A percentile compares a stretch with the other conserved stretches of the same genome.
These are phyloP conservation scores for Dinomys branickii DNA, from an alignment of 2,113 vertebrate genomes.

Conservation along the genomic window DNA sequence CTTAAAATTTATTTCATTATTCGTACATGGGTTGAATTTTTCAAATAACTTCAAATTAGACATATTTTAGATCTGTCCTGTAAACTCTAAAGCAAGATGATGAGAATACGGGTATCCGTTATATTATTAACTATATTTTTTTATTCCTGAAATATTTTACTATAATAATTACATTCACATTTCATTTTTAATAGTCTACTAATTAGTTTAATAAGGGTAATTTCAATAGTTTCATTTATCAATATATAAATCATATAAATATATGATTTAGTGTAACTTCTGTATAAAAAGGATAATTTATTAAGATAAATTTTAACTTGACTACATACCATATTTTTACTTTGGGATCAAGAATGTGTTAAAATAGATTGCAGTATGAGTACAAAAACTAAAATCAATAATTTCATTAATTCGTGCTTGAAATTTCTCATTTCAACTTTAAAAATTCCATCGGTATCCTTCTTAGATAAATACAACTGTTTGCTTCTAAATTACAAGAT, in stretches of 20 bases:
- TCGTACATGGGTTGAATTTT: too few relatives aligned
- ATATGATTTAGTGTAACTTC: slow-evolving; percentile 32
- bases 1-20: background rate
- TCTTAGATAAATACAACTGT: slow-evolving; percentile 16
- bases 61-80: too few relatives aligned
- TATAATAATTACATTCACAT: background rate
- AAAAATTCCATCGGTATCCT: too few relatives aligned
- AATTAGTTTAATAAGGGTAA: too few relatives aligned
- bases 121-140: background rate
- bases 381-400: background rate
- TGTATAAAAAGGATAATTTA: background rate
- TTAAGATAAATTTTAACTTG: background rate
- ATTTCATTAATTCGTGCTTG: background rate
- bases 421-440: slow-evolving; percentile 18
- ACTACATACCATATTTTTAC: slow-evolving; percentile 30
- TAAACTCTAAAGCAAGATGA: background rate
- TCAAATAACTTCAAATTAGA: too few relatives aligned
- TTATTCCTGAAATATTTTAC: background rate
- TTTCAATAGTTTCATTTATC: too few relatives aligned
- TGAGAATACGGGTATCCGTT: background rate
- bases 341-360: background rate
- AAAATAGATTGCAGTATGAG: background rate
- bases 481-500: slow-evolving; percentile 50
- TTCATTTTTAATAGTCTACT: background rate
- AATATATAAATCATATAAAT: too few relatives aligned